These are phyloP conservation scores for Eupsittula cactorum DNA, from an alignment of 2,113 vertebrate genomes.

Conservation along the genomic window DNA sequence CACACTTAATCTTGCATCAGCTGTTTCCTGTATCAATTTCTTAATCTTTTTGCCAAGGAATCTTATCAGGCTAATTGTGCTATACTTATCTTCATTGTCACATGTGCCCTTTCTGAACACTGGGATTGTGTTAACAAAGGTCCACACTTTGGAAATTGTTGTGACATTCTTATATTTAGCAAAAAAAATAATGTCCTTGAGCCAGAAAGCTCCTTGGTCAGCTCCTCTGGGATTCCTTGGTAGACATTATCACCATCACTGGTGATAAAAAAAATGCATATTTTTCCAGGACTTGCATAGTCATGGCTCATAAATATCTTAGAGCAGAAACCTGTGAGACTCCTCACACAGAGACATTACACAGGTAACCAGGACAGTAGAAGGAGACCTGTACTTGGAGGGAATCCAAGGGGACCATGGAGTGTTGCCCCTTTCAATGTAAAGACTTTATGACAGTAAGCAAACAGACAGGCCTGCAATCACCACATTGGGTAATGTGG, in stretches of 20 bases:
- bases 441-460: background rate
- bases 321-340: background rate
- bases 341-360: background rate
- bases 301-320: background rate
- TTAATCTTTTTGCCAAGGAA: background rate
- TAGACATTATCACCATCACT: background rate
- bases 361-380: background rate
- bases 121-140: background rate
- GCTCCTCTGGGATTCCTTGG: background rate
- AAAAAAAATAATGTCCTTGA: background rate
- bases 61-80: background rate
- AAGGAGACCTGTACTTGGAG: background rate
- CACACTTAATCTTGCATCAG: background rate
- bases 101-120: background rate
- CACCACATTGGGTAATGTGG: background rate
- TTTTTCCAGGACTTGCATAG: fast-evolving
- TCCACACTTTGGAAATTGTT: background rate
- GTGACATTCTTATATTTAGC: background rate
- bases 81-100: background rate
- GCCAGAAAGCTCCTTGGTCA: background rate
- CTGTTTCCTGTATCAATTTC: background rate
- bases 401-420: background rate
- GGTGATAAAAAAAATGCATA: background rate
- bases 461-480: background rate
- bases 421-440: background rate